Evolutionary conservation across 2,888 invertebrate species (phyloP).

Genomic region (Zhengitettix transpicula): DNA sequence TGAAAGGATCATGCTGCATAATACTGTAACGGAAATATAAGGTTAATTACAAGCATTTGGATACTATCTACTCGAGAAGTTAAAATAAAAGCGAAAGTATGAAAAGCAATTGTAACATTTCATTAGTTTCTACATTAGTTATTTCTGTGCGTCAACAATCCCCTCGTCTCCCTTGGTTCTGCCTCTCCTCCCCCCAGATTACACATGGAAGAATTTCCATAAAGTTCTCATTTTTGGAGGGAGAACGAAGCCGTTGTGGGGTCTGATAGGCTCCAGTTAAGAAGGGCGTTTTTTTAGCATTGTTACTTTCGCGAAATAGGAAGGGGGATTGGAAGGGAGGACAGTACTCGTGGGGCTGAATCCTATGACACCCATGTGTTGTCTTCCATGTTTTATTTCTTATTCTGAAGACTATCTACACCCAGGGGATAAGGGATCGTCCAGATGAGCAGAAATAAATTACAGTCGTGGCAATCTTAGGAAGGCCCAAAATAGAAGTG

Average conservation of each 20-base stretch:
- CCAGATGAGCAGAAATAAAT: neutral
- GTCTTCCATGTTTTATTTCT: neutral
- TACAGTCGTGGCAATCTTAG: neutral
- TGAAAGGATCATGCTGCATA: too few relatives aligned
- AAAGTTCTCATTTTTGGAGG: constrained; percentile 13
- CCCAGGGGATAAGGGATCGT: too few relatives aligned
- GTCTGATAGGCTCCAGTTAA: neutral
- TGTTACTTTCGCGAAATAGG: neutral
- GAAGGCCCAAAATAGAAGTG: neutral
- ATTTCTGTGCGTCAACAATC: neutral
- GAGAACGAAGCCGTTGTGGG: constrained; percentile 4
- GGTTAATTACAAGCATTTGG: too few relatives aligned
- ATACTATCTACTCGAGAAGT: too few relatives aligned
- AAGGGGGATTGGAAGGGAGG: neutral
- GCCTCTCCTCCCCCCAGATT: constrained; percentile 7
- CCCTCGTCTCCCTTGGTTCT: neutral
- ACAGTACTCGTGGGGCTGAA: neutral
- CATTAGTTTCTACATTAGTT: constrained; percentile 2
- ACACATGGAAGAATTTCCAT: constrained; percentile 14
- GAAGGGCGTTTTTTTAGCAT: neutral
- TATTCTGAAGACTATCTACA: too few relatives aligned
- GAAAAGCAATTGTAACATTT: neutral
- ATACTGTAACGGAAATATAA: too few relatives aligned
- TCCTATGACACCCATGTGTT: neutral
- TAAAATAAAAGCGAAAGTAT: neutral